Evolutionary conservation across 2,113 vertebrate species (phyloP).

Genomic region (Gallinago paraguaiae): DNA sequence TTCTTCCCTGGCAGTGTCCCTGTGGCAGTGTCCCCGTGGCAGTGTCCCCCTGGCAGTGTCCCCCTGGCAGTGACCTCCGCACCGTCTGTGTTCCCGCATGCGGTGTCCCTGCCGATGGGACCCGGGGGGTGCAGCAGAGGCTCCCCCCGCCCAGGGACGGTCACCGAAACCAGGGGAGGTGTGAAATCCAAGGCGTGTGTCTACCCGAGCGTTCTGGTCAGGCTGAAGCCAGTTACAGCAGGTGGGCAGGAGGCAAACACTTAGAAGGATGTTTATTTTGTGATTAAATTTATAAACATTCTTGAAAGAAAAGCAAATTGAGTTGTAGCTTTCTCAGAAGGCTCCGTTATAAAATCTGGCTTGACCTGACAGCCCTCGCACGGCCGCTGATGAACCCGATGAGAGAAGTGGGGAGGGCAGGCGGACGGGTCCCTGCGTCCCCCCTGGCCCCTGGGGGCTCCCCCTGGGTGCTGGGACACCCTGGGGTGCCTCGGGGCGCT

Average conservation of each 20-base stretch:
- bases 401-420: no score
- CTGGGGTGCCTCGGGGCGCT: not conserved
- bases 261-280: not conserved
- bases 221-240: not conserved
- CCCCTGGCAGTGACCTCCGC: no score
- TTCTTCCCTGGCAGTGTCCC: no score
- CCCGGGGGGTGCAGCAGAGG: not conserved
- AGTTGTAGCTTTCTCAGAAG: not conserved
- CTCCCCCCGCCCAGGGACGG: accelerated
- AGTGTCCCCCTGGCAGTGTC: no score
- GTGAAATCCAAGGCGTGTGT: not conserved
- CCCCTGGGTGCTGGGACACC: accelerated
- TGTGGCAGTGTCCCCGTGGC: no score
- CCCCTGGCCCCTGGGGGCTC: not conserved
- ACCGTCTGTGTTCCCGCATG: no score
- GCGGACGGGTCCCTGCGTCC: accelerated
- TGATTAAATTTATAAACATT: not conserved
- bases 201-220: not conserved
- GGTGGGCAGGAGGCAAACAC: not conserved
- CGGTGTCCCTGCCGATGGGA: not conserved
- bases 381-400: accelerated
- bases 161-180: not conserved
- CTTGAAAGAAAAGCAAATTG: not conserved
- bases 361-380: not conserved
- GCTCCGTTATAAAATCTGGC: not conserved